Evolutionary conservation across 2,113 vertebrate genomes (phyloP).

Genomic region (Scalopus aquaticus): DNA sequence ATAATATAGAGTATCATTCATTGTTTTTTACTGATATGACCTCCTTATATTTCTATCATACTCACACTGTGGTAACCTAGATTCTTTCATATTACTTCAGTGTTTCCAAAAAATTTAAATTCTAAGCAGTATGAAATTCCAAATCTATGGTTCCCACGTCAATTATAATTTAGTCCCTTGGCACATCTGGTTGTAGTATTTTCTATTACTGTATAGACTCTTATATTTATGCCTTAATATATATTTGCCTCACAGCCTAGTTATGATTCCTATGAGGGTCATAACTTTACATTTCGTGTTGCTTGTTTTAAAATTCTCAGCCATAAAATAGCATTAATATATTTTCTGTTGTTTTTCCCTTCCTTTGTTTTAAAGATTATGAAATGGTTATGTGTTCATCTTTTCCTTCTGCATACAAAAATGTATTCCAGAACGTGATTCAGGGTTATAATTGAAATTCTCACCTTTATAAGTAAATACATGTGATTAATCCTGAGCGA

Average conservation of each 20-base stretch:
- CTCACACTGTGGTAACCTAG: not conserved
- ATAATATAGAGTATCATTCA: slow-evolving; percentile 44
- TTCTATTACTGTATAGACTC: slow-evolving; percentile 73
- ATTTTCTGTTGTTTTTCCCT: slow-evolving; percentile 63
- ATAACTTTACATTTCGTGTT: slow-evolving; percentile 64
- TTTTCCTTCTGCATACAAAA: slow-evolving; percentile 38
- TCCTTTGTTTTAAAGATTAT: slow-evolving; percentile 67
- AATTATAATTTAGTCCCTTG: slow-evolving; percentile 74
- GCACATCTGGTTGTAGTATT: slow-evolving; percentile 51
- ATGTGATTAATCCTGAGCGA: slow-evolving; percentile 63
- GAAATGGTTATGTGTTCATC: slow-evolving; percentile 52
- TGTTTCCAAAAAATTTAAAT: slow-evolving; percentile 65
- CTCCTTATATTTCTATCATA: not conserved
- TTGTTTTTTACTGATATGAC: slow-evolving; percentile 2
- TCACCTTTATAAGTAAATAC: slow-evolving; percentile 64
- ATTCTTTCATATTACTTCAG: slow-evolving; percentile 31
- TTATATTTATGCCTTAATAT: slow-evolving; percentile 77
- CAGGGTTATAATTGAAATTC: slow-evolving; percentile 66
- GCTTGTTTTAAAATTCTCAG: slow-evolving; percentile 72
- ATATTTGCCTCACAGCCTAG: slow-evolving; percentile 71
- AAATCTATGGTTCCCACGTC: slow-evolving; percentile 58
- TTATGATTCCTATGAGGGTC: slow-evolving; percentile 65
- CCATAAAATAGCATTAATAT: slow-evolving; percentile 71
- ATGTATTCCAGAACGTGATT: slow-evolving; percentile 48
- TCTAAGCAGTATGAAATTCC: slow-evolving; percentile 44